Base-by-base conservation (phyloP, 2,888 invertebrate genomes). In the Anodontia alba region DNA sequence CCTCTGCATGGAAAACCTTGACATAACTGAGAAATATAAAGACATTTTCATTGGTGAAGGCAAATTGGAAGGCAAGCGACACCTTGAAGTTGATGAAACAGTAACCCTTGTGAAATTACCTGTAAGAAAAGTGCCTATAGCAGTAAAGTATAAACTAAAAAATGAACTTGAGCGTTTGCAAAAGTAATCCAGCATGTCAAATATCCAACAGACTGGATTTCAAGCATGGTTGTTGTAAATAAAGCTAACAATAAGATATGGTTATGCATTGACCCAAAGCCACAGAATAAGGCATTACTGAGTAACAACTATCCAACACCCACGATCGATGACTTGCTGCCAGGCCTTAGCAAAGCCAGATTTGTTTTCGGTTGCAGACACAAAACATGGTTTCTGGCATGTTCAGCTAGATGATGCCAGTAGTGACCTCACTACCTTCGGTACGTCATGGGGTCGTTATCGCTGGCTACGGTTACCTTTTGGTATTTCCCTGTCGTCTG, bases 381-480 rank as follows among this genome's bases (percentile, higher is more conserved):
- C 66, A 73, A 49, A 71, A 36, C 71, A 77, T 51, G 87, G 83
- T 8, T 88, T 84, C 36, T 88, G 83, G 83, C 85, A 89, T 36
- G 76, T 89, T 7, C 38, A 70, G 51, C 51, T 89, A 31, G 83
- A 88, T 73, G 81, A 89, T 0, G 38, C 46, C 36, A 73, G 72
- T 1, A 86, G 83, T 43, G 66, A 67, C 12, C 69, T 85, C 1
- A 89, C 88, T 20, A 88, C 81, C 20, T 87, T 89, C 70, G 74
- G 74, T 31, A 88, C 87, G 12, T 83, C 84, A 1, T 88, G 78
- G 62, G 87, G 85, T 2, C 42, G 87, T 36, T 90, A 84, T 49
- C 29, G 85, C n/a, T 88, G 88, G 85, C 57, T 38, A 0, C 49
- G 80, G 33, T 75, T 88, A 74, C 86, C 86, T 29, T 88, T 87